Base-by-base conservation (phyloP, 2,797 vertebrate species). In the Pseudochaenichthys georgianus region DNA sequence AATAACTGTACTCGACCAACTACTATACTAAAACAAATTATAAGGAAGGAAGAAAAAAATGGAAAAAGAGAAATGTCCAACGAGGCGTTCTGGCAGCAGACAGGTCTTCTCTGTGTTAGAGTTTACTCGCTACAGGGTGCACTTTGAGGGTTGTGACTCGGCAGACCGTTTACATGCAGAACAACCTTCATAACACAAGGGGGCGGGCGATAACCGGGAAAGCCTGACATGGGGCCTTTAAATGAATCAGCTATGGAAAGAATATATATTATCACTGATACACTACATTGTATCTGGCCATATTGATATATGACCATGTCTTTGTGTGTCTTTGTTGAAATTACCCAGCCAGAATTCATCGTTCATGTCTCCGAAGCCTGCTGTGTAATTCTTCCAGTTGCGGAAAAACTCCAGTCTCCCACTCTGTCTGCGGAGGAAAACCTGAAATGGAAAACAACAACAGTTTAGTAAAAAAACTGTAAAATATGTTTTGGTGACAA, bases 311-410 rank as follows among this genome's bases (percentile, higher is more conserved):
- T 53, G n/a, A 17, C 13, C 12, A 16, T 42, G 5, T 34, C 38
- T 12, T 43, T 17, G 19, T 50, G 43, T 41, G 3, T 47, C 17
- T 61, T 31, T 75, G 10, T 4, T 21, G 48, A 60, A 62, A 53
- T 82, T 84, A 98, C 98, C 98, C 13, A 99, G 93, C 97, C 98
- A 99, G 94, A 99, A 99, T 90, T 99, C 98, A 78, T 97, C 96
- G 0, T 90, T 95, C 86, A 93, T 95, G 88, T 99, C 96, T 50
- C 98, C 98, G 72, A 99, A 99, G 1, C 97, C 98, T 50, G 88
- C 89, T 0, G 96, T 95, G 0, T 99, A 99, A 73, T 96, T 95
- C 88, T 96, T 99, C 98, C 98, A 99, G 93, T 99, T 98, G 80
- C 86, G 95, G 89, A 98, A 98, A 92, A 99, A 99, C 82, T 99